phyloP scores from a whole-genome alignment of 1,140 invertebrate genomes.

The Paralvinella palmiformis region DNA sequence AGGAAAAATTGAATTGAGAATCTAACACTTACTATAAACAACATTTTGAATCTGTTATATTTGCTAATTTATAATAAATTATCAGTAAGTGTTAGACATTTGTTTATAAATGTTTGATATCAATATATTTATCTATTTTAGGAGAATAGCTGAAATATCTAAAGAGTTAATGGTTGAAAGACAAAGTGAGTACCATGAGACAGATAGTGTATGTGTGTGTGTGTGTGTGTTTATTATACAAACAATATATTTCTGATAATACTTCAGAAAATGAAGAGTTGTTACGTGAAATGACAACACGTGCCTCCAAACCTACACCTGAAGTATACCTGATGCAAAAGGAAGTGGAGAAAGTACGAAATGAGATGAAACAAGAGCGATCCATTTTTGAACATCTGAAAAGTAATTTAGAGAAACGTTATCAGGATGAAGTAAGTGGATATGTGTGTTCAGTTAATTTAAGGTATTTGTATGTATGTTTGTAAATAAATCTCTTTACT shows the following conservation, averaged over 20 bases:
- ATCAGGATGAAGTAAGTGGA: constrained; percentile 36
- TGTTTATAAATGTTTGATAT: not conserved
- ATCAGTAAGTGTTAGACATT: no score
- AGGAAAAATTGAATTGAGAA: no score
- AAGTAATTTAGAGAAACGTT: constrained; percentile 31
- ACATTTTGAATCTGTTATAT: not conserved
- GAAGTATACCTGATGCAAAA: constrained; percentile 4
- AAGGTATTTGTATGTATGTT: not conserved
- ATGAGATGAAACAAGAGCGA: constrained; percentile 29
- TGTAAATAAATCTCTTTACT: no score
- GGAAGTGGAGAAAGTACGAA: constrained; percentile 7
- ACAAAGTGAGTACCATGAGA: constrained; percentile 6
- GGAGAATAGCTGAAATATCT: constrained; percentile 3
- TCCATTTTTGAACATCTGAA: constrained; percentile 29
- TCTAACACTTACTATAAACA: not conserved
- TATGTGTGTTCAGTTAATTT: not conserved
- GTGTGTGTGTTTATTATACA: not conserved
- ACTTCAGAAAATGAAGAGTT: constrained; percentile 9
- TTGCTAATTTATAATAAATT: not conserved
- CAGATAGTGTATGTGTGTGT: not conserved
- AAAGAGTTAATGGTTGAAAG: constrained; percentile 6
- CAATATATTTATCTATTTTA: not conserved
- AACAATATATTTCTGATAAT: not conserved
- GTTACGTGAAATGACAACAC: constrained; percentile 5
- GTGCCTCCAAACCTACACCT: not conserved